phyloP scores from a whole-genome alignment of 2,113 vertebrate genomes.

The Gallinago media region DNA sequence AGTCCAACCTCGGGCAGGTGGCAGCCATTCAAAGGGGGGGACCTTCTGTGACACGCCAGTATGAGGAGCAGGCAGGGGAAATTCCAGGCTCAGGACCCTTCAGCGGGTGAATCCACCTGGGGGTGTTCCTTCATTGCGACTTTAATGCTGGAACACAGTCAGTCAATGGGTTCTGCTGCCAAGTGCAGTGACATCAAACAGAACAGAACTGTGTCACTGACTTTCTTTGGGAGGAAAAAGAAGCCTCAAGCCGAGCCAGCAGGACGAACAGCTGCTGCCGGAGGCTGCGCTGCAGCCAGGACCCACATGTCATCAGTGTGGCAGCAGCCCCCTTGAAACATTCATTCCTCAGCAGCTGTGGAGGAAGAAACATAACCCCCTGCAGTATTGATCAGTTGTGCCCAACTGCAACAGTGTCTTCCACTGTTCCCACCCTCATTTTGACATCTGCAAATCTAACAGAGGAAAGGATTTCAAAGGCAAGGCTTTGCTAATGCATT shows the following conservation, averaged over 20 bases:
- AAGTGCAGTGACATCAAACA: neutral
- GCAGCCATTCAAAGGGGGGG: fast-evolving
- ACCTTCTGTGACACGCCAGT: fast-evolving
- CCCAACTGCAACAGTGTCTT: neutral
- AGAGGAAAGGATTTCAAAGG: neutral
- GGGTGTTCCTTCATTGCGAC: neutral
- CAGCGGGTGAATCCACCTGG: neutral
- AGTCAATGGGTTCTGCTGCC: neutral
- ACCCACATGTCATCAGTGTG: neutral
- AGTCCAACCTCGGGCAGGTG: fast-evolving
- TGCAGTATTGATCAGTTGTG: neutral
- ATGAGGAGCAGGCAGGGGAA: neutral
- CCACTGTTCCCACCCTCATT: neutral
- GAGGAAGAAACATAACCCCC: neutral
- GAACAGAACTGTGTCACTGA: neutral
- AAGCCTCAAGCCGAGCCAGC: neutral
- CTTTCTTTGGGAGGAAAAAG: neutral
- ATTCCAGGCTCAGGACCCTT: neutral
- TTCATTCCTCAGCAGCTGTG: conserved; percentile 12
- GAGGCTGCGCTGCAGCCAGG: neutral
- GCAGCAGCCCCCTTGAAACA: neutral
- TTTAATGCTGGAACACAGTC: neutral
- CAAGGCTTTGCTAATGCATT: neutral
- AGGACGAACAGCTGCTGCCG: neutral
- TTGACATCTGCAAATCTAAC: neutral